Base-by-base conservation (phyloP, 2,113 vertebrate genomes). In the Laterallus jamaicensis region DNA sequence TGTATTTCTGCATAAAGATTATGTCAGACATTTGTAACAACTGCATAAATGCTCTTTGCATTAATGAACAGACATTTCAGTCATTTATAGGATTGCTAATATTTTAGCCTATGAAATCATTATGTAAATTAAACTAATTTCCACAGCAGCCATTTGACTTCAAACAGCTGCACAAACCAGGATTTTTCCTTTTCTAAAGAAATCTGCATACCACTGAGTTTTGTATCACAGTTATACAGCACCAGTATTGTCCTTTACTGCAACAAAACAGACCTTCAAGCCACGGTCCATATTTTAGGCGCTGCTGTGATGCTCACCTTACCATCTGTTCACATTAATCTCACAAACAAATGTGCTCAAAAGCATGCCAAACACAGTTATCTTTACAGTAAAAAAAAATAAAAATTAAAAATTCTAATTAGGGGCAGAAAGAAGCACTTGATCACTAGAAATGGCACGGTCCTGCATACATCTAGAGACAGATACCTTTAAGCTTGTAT, bases 251-350 rank as follows among this genome's bases (percentile, higher is more conserved):
- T 97, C 94, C 96, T 97, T 96, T 92, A 84, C 25, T 39, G 52
- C 59, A 80, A 92, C 24, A 88, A 94, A 82, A 95, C 19, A 96
- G 82, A 96, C 68, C 96, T 97, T 96, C 84, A 95, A 94, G 80
- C 69, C 76, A 39, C 25, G 73, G 95, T 88, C 91, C 74, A 58
- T 94, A 97, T 92, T 94, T 96, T 90, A 97, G 60, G 58, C 13
- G 20, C 78, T 94, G 37, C 91, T 95, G 89, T 74, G 62, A 96
- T 92, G 92, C 75, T 95, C 86, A 96, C 85, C 82, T 95, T 88
- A 83, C 95, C 95, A 98, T 96, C 92, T 98, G 96, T 66, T 97
- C 89, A 88, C 75, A 97, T 86, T 90, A 92, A 95, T 96, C 93
- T 97, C 91, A 94, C 0, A 0, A 92, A 91, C 26, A 32, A 88